Evolutionary conservation across 2,888 invertebrate genomes (phyloP).

Genomic region (Ectemnius cavifrons): DNA sequence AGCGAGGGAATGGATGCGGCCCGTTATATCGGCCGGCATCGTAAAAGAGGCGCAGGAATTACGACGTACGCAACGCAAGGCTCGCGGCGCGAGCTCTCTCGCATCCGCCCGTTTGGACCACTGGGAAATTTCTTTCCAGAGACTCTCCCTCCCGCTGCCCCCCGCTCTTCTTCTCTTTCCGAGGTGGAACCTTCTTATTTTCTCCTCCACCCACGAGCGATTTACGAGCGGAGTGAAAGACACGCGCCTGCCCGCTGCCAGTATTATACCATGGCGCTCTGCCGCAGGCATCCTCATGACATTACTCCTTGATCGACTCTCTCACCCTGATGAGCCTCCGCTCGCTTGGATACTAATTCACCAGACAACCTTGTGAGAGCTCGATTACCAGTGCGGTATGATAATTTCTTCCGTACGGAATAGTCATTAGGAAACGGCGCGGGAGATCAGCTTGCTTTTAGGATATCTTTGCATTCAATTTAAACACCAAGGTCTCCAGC

Average conservation of each 20-base stretch:
- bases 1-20: slow-evolving; percentile 45
- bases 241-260: slow-evolving; percentile 55
- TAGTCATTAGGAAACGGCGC: no score
- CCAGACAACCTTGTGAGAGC: no score
- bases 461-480: no score
- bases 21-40: slow-evolving; percentile 58
- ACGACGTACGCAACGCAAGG: slow-evolving; percentile 45
- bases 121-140: slow-evolving; percentile 63
- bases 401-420: background rate
- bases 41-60: slow-evolving; percentile 62
- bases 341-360: no score
- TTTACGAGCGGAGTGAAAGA: slow-evolving; percentile 63
- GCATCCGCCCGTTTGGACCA: slow-evolving; percentile 47
- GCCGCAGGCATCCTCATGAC: slow-evolving; percentile 43
- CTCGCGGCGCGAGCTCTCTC: slow-evolving; percentile 28
- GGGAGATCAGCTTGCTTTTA: no score
- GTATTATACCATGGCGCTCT: slow-evolving; percentile 45
- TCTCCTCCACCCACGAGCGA: slow-evolving; percentile 64
- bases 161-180: slow-evolving; percentile 3
- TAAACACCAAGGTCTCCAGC: background rate
- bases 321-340: no score
- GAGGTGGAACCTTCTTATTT: slow-evolving; percentile 34
- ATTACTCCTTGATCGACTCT: slow-evolving; percentile 40
- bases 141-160: slow-evolving; percentile 30
- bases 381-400: no score